These are phyloP conservation scores for Chlorospingus flavigularis DNA, from an alignment of 2,797 vertebrate genomes.

Conservation along the genomic window DNA sequence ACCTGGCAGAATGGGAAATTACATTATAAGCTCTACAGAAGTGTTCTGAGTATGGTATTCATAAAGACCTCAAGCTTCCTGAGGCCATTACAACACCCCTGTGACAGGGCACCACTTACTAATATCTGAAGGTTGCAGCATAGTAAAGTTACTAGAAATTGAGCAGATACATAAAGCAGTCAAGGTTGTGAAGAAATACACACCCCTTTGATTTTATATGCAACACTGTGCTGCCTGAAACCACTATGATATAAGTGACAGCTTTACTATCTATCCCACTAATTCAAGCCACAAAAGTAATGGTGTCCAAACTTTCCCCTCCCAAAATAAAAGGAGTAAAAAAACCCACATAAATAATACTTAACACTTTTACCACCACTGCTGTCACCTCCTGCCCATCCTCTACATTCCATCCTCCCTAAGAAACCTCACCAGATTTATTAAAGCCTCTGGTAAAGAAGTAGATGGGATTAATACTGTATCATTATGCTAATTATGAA, in stretches of 20 bases:
- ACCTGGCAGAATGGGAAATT: neutral
- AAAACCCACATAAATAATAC: neutral
- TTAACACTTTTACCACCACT: neutral
- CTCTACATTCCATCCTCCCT: neutral
- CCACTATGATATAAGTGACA: neutral
- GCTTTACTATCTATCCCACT: neutral
- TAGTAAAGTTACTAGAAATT: neutral
- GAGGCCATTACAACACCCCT: neutral
- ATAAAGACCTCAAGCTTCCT: neutral
- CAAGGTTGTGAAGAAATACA: neutral
- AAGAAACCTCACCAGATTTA: neutral
- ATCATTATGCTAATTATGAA: neutral
- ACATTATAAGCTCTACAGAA: neutral
- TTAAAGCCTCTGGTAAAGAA: neutral
- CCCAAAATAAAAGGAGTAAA: neutral
- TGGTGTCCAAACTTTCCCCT: neutral
- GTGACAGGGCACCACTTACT: neutral
- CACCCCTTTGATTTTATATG: neutral
- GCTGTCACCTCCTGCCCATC: neutral
- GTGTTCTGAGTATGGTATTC: rapidly evolving
- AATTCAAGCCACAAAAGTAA: slow-evolving; percentile 27
- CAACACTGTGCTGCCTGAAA: neutral
- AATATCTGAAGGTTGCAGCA: neutral
- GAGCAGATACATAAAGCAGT: neutral
- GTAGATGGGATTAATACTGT: neutral